phyloP scores from a whole-genome alignment of 2,113 vertebrate genomes.

The Calypte anna region DNA sequence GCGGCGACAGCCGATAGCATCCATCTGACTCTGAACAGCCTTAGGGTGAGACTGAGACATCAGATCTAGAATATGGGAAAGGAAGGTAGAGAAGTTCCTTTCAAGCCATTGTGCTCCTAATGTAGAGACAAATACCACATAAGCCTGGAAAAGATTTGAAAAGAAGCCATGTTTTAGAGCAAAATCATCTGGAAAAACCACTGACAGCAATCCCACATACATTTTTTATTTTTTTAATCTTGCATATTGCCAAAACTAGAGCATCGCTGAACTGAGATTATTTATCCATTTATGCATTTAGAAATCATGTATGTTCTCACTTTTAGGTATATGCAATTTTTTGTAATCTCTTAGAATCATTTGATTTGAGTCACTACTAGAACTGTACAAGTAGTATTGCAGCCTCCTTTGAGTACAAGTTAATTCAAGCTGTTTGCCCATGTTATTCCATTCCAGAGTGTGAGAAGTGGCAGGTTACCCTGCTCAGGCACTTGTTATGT shows the following conservation, averaged over 20 bases:
- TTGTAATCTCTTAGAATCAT: neutral
- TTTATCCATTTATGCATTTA: neutral
- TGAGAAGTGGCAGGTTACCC: slow-evolving; percentile 54
- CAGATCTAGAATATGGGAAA: slow-evolving; percentile 85
- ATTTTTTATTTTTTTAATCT: neutral
- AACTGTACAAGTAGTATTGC: neutral
- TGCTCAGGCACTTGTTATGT: slow-evolving; percentile 41
- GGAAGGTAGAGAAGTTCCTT: slow-evolving; percentile 83
- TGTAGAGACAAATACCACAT: slow-evolving; percentile 87
- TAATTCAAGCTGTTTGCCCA: slow-evolving; percentile 15
- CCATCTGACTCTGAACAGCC: slow-evolving; percentile 79
- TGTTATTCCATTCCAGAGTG: slow-evolving; percentile 26
- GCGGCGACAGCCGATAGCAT: slow-evolving; percentile 79
- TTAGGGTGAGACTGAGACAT: slow-evolving; percentile 84
- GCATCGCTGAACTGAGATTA: neutral
- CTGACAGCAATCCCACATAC: neutral
- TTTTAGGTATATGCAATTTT: neutral
- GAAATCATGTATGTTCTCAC: neutral
- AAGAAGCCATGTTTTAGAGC: slow-evolving; percentile 14
- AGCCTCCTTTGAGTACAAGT: neutral
- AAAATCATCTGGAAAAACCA: neutral
- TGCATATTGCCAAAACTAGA: neutral
- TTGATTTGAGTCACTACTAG: neutral
- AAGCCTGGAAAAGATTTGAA: slow-evolving; percentile 82
- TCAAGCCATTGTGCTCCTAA: slow-evolving; percentile 90